These are phyloP conservation scores for Leucoptera coffeella DNA, from an alignment of 2,888 invertebrate species.

Conservation along the genomic window DNA sequence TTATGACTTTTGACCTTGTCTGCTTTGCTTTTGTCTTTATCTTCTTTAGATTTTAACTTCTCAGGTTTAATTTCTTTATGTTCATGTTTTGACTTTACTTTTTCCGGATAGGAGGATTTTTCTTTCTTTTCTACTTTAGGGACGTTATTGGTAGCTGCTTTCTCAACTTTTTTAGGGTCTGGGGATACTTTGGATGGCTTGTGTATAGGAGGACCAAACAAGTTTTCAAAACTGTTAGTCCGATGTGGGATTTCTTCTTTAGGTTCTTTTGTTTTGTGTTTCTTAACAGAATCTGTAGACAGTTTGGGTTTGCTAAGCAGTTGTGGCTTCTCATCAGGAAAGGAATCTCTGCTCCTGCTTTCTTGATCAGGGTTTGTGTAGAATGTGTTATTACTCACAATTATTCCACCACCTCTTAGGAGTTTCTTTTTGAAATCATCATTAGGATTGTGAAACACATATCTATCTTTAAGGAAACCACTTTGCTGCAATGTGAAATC, in stretches of 20 bases:
- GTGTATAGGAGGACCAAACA: conserved; percentile 79
- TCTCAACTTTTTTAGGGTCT: conserved; percentile 54
- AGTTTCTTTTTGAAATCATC: conserved; percentile 87
- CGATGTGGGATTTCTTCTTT: conserved; percentile 52
- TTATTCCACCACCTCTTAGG: conserved; percentile 77
- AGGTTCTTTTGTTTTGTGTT: conserved; percentile 54
- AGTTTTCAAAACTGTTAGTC: conserved; percentile 64
- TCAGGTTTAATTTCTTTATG: conserved; percentile 37
- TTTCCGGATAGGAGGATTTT: conserved; percentile 38
- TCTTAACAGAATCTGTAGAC: conserved; percentile 51
- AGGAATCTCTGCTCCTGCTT: conserved; percentile 51
- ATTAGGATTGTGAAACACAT: conserved; percentile 77
- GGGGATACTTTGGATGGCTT: conserved; percentile 67
- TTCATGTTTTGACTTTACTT: conserved; percentile 38
- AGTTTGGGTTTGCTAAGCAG: conserved; percentile 68
- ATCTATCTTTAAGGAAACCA: conserved; percentile 73
- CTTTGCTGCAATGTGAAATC: conserved; percentile 76
- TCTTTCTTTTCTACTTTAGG: conserved; percentile 50
- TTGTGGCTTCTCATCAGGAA: conserved; percentile 51
- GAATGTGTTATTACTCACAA: conserved; percentile 33
- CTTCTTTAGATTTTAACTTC: conserved; percentile 40
- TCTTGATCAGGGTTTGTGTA: conserved; percentile 48
- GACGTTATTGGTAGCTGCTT: conserved; percentile 15
- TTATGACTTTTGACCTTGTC: conserved; percentile 49
- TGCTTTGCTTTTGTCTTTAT: conserved; percentile 37